These are phyloP conservation scores for Gymnosoma rotundatum DNA, from an alignment of 2,888 invertebrate genomes.

Conservation along the genomic window DNA sequence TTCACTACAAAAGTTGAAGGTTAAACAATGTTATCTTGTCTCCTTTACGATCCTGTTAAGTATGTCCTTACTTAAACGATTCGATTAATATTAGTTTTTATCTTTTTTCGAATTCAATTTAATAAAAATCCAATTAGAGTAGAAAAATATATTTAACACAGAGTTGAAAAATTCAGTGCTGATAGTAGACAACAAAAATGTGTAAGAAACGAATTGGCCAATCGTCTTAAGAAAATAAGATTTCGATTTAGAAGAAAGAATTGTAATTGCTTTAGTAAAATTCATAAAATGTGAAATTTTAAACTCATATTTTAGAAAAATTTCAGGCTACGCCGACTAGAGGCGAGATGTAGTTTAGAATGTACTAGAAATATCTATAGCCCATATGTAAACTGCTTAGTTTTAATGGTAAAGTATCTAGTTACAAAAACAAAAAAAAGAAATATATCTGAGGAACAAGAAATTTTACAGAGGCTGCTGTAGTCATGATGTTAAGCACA, in stretches of 20 bases:
- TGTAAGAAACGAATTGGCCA: conserved; percentile 45
- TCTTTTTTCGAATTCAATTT: neutral
- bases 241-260: neutral
- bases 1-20: too few relatives aligned
- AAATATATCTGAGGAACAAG: too few relatives aligned
- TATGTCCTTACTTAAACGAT: neutral
- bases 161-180: conserved; percentile 27
- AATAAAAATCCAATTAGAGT: neutral
- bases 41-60: too few relatives aligned
- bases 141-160: conserved; percentile 28
- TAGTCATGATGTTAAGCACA: too few relatives aligned
- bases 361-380: too few relatives aligned
- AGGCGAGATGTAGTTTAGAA: too few relatives aligned
- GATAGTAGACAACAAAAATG: conserved; percentile 8
- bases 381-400: too few relatives aligned
- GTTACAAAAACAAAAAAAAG: too few relatives aligned
- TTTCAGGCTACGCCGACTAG: neutral
- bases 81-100: neutral
- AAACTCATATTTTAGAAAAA: neutral
- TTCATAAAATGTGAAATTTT: too few relatives aligned
- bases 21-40: too few relatives aligned
- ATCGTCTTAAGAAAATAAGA: conserved; percentile 13
- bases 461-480: too few relatives aligned
- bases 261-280: conserved; percentile 26
- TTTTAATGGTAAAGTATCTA: too few relatives aligned